A percentile compares a stretch with the other conserved stretches of the same genome.
Conservation (phyloP, 2,797 vertebrate genomes). For the Xiphorhynchus erythropygius region DNA sequence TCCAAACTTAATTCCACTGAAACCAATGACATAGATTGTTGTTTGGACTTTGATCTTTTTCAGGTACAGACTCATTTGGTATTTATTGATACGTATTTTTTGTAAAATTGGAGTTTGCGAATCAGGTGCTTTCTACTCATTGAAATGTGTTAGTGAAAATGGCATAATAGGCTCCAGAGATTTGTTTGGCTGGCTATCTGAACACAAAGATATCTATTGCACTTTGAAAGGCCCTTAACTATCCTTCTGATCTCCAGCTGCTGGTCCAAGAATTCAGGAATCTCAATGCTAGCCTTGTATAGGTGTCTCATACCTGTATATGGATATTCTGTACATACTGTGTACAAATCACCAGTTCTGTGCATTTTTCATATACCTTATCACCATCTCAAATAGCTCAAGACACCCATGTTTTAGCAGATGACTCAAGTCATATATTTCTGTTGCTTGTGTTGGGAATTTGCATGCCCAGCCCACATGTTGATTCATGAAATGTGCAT, state of each 20-base stretch:
- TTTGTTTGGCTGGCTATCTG: not conserved
- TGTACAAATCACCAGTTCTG: not conserved
- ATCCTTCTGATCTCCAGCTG: not conserved
- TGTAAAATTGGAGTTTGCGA: not conserved
- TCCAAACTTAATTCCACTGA: not conserved
- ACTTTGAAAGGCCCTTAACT: not conserved
- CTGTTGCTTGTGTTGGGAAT: not conserved
- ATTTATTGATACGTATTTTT: not conserved
- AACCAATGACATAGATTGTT: not conserved
- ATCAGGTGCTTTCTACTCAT: not conserved
- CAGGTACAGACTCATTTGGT: not conserved
- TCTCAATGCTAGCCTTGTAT: not conserved
- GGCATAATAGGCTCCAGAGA: not conserved
- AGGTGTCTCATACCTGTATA: not conserved
- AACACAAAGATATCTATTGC: not conserved
- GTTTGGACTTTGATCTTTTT: not conserved
- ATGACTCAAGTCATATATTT: not conserved
- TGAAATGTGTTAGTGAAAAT: not conserved
- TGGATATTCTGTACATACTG: not conserved
- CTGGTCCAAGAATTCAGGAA: not conserved
- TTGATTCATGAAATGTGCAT: not conserved
- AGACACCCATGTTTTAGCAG: not conserved
- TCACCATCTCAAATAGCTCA: not conserved
- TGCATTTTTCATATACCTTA: not conserved
- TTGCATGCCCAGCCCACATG: fast-evolving